phyloP scores from a whole-genome alignment of 2,113 vertebrate genomes.

The Corythaixoides concolor region DNA sequence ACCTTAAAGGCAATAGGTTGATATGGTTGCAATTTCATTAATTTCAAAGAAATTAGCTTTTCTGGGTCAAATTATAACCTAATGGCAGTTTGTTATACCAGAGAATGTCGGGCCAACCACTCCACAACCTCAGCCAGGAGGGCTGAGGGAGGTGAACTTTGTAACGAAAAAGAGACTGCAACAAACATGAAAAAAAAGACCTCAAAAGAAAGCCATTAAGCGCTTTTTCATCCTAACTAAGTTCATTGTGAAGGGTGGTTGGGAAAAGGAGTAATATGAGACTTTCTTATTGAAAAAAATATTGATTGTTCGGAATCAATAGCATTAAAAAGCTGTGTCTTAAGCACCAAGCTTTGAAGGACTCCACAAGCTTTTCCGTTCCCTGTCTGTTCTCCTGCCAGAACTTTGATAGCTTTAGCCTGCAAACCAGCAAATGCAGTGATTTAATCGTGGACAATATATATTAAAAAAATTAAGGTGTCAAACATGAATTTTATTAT shows the following conservation, averaged over 20 bases:
- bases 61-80: not conserved
- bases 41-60: not conserved
- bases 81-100: not conserved
- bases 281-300: slow-evolving; percentile 63
- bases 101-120: not conserved
- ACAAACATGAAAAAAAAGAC: not conserved
- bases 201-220: slow-evolving; percentile 13
- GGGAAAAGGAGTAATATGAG: slow-evolving; percentile 56
- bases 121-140: not conserved
- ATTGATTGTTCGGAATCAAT: slow-evolving; percentile 67
- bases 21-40: not conserved
- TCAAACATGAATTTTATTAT: slow-evolving; percentile 50
- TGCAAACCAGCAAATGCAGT: slow-evolving; percentile 42
- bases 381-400: slow-evolving; percentile 26
- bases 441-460: not conserved
- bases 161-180: not conserved
- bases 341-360: slow-evolving; percentile 61
- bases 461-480: slow-evolving; percentile 51
- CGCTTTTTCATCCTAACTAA: slow-evolving; percentile 53
- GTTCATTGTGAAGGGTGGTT: slow-evolving; percentile 66
- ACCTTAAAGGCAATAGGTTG: not conserved
- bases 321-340: slow-evolving; percentile 65
- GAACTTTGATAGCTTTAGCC: slow-evolving; percentile 31
- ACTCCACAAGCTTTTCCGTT: slow-evolving; percentile 23
- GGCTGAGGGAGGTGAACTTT: not conserved